Conservation (phyloP, 1,140 invertebrate genomes). For the Drosophila lacertosa region DNA sequence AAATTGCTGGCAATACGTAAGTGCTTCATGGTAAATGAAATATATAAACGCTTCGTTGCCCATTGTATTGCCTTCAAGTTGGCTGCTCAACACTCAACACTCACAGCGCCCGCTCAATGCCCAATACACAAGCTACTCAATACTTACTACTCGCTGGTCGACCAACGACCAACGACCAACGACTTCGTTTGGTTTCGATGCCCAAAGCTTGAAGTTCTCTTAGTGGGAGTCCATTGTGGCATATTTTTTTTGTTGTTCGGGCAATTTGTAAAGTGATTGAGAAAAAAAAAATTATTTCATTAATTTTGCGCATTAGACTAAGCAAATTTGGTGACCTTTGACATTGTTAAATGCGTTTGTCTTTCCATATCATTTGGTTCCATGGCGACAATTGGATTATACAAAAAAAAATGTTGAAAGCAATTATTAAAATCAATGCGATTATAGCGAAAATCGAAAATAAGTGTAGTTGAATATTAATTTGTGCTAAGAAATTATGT, state of each 20-base stretch:
- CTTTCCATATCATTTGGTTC: background rate
- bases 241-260: conserved; percentile 13
- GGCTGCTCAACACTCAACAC: conserved; percentile 26
- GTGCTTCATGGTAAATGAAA: conserved; percentile 78
- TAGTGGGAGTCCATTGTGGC: conserved; percentile 10
- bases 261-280: conserved; percentile 45
- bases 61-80: conserved; percentile 43
- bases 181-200: no score
- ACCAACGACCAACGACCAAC: background rate
- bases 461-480: no score
- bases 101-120: background rate
- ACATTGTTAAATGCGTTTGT: conserved; percentile 25
- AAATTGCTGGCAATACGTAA: conserved; percentile 79
- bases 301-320: conserved; percentile 44
- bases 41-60: conserved; percentile 76
- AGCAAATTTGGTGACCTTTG: conserved; percentile 45
- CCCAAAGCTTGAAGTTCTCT: no score
- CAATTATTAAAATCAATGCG: background rate
- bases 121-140: background rate
- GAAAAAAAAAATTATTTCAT: conserved; percentile 39
- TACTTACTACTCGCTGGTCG: background rate
- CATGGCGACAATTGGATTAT: conserved; percentile 29
- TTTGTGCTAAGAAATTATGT: no score
- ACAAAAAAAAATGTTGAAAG: background rate
- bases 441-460: background rate